Conservation (phyloP, 2,797 vertebrate genomes). For the Xenentodon cancila region DNA sequence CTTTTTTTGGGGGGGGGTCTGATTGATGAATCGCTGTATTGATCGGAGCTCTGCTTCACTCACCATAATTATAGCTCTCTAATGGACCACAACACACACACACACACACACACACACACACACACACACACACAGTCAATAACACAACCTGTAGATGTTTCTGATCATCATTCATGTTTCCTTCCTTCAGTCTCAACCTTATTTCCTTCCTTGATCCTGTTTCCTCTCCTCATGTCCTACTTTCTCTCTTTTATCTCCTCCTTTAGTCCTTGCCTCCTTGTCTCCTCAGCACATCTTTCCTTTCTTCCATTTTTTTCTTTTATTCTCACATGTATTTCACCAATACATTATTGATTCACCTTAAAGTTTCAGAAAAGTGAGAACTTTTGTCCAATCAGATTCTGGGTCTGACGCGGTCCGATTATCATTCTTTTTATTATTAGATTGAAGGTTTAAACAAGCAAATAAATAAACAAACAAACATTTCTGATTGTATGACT, state of each 20-base stretch:
- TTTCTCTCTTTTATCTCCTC: neutral
- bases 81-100: slow-evolving; percentile 82
- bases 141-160: neutral
- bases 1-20: slow-evolving; percentile 69
- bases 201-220: neutral
- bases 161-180: neutral
- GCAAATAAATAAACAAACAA: neutral
- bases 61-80: slow-evolving; percentile 95
- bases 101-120: neutral
- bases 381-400: too few species aligned
- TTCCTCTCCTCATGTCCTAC: neutral
- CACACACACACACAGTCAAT: neutral
- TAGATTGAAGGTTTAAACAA: too few species aligned
- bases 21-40: slow-evolving; percentile 94
- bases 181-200: neutral
- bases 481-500: neutral
- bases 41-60: slow-evolving; percentile 92
- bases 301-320: too few species aligned
- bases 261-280: neutral
- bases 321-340: too few species aligned
- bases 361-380: too few species aligned
- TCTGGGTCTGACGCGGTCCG: too few species aligned
- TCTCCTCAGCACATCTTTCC: too few species aligned
- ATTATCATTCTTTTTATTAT: too few species aligned
- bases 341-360: too few species aligned